These are phyloP conservation scores for Pangasius djambal DNA, from an alignment of 2,797 vertebrate genomes.

Conservation along the genomic window DNA sequence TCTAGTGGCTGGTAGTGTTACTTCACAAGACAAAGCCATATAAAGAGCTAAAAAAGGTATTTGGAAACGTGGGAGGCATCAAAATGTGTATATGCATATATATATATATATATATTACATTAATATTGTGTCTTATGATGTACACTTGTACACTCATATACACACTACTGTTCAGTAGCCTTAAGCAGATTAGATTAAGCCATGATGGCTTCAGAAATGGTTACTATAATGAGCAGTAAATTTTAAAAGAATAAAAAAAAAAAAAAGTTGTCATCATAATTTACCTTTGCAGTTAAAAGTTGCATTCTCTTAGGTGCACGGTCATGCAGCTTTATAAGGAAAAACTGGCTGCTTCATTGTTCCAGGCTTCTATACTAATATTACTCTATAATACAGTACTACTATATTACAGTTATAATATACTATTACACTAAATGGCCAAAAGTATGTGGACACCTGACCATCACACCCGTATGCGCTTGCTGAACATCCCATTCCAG, in stretches of 20 bases:
- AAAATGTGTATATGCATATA: not conserved
- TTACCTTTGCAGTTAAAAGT: not conserved
- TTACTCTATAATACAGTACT: not conserved
- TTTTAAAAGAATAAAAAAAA: not conserved
- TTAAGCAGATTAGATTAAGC: not conserved
- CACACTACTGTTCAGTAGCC: not conserved
- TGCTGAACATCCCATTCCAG: not conserved
- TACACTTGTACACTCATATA: not conserved
- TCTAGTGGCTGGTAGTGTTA: constrained; percentile 37
- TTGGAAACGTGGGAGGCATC: not conserved
- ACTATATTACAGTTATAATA: not conserved
- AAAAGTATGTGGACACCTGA: not conserved
- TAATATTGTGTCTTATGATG: not conserved
- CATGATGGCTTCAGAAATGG: not conserved
- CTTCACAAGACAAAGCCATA: not conserved
- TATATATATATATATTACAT: not conserved
- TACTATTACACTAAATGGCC: not conserved
- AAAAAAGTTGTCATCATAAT: not conserved
- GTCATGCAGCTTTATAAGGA: not conserved
- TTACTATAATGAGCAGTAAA: not conserved
- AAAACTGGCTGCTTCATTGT: not conserved
- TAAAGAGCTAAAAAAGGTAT: not conserved
- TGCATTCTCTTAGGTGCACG: not conserved
- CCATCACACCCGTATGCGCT: not conserved
- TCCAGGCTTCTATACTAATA: not conserved